Base-by-base conservation (phyloP, 2,888 invertebrate genomes). In the Drosophila fungiperda region DNA sequence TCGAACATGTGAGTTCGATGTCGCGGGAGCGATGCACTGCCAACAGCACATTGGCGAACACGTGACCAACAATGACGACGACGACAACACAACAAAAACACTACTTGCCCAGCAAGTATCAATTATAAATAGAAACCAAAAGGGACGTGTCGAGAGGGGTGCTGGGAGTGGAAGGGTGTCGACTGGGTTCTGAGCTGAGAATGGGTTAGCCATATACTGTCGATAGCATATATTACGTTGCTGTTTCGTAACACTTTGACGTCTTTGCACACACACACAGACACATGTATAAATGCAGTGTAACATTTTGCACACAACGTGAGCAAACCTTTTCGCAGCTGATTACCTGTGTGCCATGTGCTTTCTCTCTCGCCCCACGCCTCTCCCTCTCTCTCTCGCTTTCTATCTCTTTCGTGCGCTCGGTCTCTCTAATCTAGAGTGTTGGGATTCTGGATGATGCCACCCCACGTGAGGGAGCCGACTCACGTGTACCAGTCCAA, bases 11-110 rank as follows among this genome's bases (percentile, higher is more conserved):
- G 91, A 91, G 91, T 72, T 68, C 79, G 63, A 49, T 60, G 77
- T 55, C 64, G 82, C 80, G 91, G 83, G 91, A 91, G 89, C 91
- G 91, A 90, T 91, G 91, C 84, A 91, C 91, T 90, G 88, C 50
- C 72, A 82, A 69, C 67, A 63, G 76, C 86, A 89, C 89, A 89
- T 89, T 87, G 79, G 45, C 49, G 59, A 59, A 89, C 87, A 89
- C 89, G 89, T 89, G 89, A 89, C 78, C 67, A 67, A 52, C 58
- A 58, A 33, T 55, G 82, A 66, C 58, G 82, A 66, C 54, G 58
- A 40, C 54, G 60, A 57, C 35, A 38, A 15, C 15, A 45, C 45
- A 45, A 45, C 45, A 45, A 45, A 45, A 45, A 15, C 45, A 45
- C 45, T 45, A 45, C 45, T 45, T 45, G 45, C 45, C 35, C 23